Base-by-base conservation (phyloP, 2,113 vertebrate genomes). In the Gymnogyps californianus region DNA sequence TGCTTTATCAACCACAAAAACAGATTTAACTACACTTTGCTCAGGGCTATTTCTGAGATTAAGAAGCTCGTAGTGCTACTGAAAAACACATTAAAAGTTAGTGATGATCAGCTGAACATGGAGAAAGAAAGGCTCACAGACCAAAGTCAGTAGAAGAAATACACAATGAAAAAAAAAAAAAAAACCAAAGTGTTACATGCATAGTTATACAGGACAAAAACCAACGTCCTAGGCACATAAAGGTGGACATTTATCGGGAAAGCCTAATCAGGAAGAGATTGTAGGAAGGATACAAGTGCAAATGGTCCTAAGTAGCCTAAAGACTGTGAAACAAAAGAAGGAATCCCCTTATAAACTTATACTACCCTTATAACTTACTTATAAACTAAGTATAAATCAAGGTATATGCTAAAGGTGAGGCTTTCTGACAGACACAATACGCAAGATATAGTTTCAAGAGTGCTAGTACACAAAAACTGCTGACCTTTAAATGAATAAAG, bases 21-120 rank as follows among this genome's bases (percentile, higher is more conserved):
- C 31, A 86, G 83, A 92, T 86, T 92, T 89, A 96, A 96, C 75
- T 90, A 93, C 93, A 89, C 64, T 88, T 89, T 5, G 5, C 89
- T 83, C 83, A 77, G 38, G 59, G 62, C 54, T 93, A 8, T 90
- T 88, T 86, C 89, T n/a, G 49, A 77, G 86, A 96, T 89, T 92
- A 93, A 83, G 79, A n/a, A 92, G 16, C 36, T 92, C 18, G 44
- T 46, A 66, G 19, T 6, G 15, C 49, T 61, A 29, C 46, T 25
- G 67, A 77, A 86, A 93, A 72, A 52, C 0, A 5, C 82, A 86
- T 86, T n/a, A 76, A 32, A 83, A 90, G 11, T 82, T 88, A 71
- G 57, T 18, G n/a, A 83, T 44, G 14, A 90, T 83, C 52, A 83
- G 52, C 29, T 72, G 47, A 97, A 65, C 54, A 51, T 1, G 2